Evolutionary conservation across 2,797 vertebrate species (phyloP), one percentile per base, ranked within the genome.

Genomic region (Otolemur crassicaudatus): DNA sequence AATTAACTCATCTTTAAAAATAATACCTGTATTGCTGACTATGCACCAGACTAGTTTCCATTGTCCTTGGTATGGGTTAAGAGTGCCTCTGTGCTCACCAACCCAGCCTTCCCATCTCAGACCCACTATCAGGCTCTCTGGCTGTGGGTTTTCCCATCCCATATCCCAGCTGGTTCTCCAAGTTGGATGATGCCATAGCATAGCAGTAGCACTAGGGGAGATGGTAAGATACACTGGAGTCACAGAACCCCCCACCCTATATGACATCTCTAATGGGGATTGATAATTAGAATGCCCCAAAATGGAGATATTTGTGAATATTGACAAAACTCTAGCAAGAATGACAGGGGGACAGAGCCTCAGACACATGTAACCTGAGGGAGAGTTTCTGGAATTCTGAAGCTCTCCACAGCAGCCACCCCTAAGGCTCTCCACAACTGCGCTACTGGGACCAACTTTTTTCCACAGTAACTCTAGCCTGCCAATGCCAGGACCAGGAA

Each of bases 61-160:
- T 4, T 90, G 4, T 43, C 25, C 43, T 72, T 31, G 70, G 46
- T 20, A 22, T 27, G 31, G 1, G 46, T 40, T 19, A 82, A 72
- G 63, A 9, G 34, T 0, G 3, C 31, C 23, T 79, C 37, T 31
- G 0, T 6, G 63, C 65, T 20, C 0, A 2, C 3, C 37, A 13
- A 12, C 27, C 56, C 17, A 31, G 16, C 2, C 56, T 87, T 43
- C 65, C 34, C 17, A 11, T 22, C 20, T 73, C 86, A 40, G 67
- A 58, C 31, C 34, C 17, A 2, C 34, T 9, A 17, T 60, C 53
- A n/a, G 27, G 29, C 16, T 61, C 29, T 34, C 25, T 43, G 69
- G 37, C n/a, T 14, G 8, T 23, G 19, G 16, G 23, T 40, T 49
- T 83, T 40, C 43, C 81, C 7, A 31, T 16, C 11, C 83, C 17